Evolutionary conservation across 2,888 invertebrate genomes (phyloP).

Genomic region (Epinotia demarniana): DNA sequence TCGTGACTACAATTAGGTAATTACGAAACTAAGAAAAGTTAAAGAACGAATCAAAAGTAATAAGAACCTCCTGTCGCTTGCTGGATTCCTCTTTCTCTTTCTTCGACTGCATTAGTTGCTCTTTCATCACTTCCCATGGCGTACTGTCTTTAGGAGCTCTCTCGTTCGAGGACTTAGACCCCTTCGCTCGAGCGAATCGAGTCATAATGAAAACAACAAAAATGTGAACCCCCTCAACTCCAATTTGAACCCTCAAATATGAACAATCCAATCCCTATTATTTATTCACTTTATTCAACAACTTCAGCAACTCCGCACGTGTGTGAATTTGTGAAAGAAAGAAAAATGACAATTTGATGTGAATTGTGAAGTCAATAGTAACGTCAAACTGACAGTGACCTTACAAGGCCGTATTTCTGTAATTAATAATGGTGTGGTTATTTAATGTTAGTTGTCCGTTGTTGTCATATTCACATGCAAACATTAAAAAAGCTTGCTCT

Average conservation of each 20-base stretch:
- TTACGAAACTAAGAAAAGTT: too few relatives aligned
- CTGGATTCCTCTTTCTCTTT: constrained; percentile 74
- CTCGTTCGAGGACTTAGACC: constrained; percentile 90
- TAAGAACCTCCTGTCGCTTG: constrained; percentile 68
- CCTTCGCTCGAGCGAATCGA: constrained; percentile 89
- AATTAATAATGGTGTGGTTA: background rate
- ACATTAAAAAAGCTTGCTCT: too few relatives aligned
- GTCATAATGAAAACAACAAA: constrained; percentile 82
- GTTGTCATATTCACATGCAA: too few relatives aligned
- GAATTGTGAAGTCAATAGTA: too few relatives aligned
- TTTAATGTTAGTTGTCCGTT: background rate
- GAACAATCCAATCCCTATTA: too few relatives aligned
- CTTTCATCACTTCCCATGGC: constrained; percentile 89
- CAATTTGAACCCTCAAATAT: too few relatives aligned
- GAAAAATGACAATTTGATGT: too few relatives aligned
- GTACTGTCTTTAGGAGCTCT: constrained; percentile 88
- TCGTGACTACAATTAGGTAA: too few relatives aligned
- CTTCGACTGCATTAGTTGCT: constrained; percentile 83
- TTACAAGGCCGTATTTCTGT: background rate
- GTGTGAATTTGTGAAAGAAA: too few relatives aligned
- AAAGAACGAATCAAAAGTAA: background rate
- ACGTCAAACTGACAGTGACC: background rate
- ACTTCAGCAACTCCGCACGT: too few relatives aligned
- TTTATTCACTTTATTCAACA: background rate
- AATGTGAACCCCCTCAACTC: too few relatives aligned